Base-by-base conservation (phyloP, 2,113 vertebrate species). In the Macquaria ambigua region DNA sequence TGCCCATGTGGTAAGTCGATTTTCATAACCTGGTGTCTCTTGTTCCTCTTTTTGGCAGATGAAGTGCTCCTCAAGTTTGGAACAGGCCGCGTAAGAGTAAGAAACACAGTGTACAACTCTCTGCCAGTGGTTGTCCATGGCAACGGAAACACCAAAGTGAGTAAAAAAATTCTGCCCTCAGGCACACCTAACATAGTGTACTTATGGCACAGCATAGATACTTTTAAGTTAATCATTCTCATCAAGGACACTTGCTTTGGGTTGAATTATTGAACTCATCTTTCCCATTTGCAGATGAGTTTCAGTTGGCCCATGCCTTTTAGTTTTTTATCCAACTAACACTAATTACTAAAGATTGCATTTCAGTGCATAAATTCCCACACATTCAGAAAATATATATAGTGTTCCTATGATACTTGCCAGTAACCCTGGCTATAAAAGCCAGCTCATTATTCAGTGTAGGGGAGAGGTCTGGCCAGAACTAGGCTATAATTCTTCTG, bases 51-150 rank as follows among this genome's bases (percentile, higher is more conserved):
- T 8, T 73, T 93, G 94, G 91, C 92, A 99, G 98, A 99, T 94
- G 98, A 99, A 93, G 98, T 99, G 50, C 93, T 97, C 79, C 91
- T 99, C 86, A 98, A 98, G 93, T 99, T 99, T 95, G 98, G 98
- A 94, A 97, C 96, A 11, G 96, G 94, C 82, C 94, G 93, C 92
- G 97, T 97, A 53, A 96, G 98, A 95, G 97, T 96, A 63, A 96
- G 97, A 84, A 99, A 99, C 95, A 96, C 96, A 0, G 93, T 94
- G 59, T 97, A 98, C n/a, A 96, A 99, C 91, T 97, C 98, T 0
- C 92, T 99, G 61, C 98, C 98, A 0, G 92, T 97, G 74, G 94
- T 95, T 1, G 82, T 99, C 93, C 98, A 99, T 87, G 98, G 98
- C 92, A 99, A 99, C 79, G 96, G 96, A 70, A 98, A 98, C 86